Evolutionary conservation across 53 echinoderm and acorn worm species (phyloP).

Genomic region (Holothuria scabra): DNA sequence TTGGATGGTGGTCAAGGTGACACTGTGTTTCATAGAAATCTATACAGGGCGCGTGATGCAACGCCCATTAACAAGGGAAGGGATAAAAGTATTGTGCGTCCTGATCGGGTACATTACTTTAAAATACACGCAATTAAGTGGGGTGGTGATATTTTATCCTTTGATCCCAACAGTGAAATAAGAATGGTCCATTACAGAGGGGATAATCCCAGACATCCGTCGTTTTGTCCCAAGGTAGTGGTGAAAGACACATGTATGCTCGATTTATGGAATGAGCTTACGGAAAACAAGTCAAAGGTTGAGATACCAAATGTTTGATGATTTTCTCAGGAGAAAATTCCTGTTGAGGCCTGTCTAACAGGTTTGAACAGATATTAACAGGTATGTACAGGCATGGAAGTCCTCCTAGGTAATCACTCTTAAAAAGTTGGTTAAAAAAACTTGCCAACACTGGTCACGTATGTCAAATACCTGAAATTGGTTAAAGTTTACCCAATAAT

Average conservation of each 20-base stretch:
- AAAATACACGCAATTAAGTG: slow-evolving; percentile 88
- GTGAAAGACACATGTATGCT: slow-evolving; percentile 76
- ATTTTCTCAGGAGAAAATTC: no score
- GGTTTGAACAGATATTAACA: no score
- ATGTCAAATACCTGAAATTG: no score
- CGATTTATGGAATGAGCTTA: slow-evolving; percentile 17
- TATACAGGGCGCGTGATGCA: slow-evolving; percentile 65
- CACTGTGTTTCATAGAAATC: slow-evolving; percentile 72
- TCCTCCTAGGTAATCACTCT: no score
- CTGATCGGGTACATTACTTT: slow-evolving; percentile 84
- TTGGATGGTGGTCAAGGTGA: slow-evolving; percentile 33
- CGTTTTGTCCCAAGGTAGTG: slow-evolving; percentile 73
- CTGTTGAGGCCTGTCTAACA: no score
- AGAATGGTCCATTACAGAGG: slow-evolving; percentile 80
- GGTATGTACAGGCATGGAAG: no score
- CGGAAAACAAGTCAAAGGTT: no score
- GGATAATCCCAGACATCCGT: slow-evolving; percentile 74
- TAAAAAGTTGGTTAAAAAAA: no score
- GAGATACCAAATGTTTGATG: no score
- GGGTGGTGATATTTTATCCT: slow-evolving; percentile 66
- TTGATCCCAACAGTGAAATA: slow-evolving; percentile 73
- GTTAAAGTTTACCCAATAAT: no score
- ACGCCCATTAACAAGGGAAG: slow-evolving; percentile 69
- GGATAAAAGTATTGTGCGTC: slow-evolving; percentile 85
- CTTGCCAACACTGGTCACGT: no score